Evolutionary conservation across 1,140 invertebrate species (phyloP), one percentile per base, ranked within the genome.

Genomic region (Chionoecetes opilio): DNA sequence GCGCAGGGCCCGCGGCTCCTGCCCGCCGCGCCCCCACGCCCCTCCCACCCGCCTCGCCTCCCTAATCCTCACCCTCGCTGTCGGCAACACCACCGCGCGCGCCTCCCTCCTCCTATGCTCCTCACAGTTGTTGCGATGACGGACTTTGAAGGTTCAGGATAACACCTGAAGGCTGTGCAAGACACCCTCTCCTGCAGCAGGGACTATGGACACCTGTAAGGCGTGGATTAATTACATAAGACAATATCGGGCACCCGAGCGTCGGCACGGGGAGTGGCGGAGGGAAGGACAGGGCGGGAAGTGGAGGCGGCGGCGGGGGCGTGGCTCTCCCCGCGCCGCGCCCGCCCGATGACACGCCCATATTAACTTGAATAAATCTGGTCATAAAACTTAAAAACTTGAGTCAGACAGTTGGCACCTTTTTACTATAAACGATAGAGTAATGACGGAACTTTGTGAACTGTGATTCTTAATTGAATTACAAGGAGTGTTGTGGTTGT

Each of bases 291-390:
- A 82, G 34, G 26, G 89, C n/a, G 88, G 93, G 93, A 91, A 94
- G 75, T 84, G 93, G 94, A 91, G 89, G 94, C 94, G 94, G 94
- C 82, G 82, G 82, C 11, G 75, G 90, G 94, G 89, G 94, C 89
- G 94, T 84, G 94, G 94, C 75, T 29, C 34, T 5, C 34, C 14
- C 75, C 31, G 34, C 82, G 37, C 37, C 38, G 41, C 82, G n/a
- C 34, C 86, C 90, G 14, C 46, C 91, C 91, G 38, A 41, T 35
- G 35, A 85, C 37, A 38, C 37, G 21, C 84, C 82, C 38, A 35
- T 29, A 35, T 63, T 63, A 82, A 37, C 93, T 26, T 21, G 53
- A 94, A 88, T 82, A 89, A 93, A 92, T 92, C 84, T 82, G 31
- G n/a, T 29, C 91, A 92, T 92, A 35, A 92, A 92, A 92, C 63